These are phyloP conservation scores for Pygoscelis adeliae DNA, from an alignment of 2,113 vertebrate genomes.

Conservation along the genomic window DNA sequence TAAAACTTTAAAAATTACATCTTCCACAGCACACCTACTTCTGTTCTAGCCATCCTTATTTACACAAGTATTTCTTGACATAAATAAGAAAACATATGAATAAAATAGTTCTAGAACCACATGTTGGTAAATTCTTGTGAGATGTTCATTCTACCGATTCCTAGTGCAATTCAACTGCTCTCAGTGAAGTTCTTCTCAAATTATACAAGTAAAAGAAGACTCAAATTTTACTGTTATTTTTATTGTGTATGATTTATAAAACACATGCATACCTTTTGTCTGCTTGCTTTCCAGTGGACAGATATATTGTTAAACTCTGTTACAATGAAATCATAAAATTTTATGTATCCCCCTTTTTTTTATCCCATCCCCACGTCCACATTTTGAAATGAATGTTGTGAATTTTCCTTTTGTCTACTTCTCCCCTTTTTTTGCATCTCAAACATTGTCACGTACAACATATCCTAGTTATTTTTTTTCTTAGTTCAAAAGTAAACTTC, in stretches of 20 bases:
- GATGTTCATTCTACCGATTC: neutral
- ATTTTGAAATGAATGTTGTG: neutral
- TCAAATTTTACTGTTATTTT: neutral
- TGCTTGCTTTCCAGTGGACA: neutral
- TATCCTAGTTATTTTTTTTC: neutral
- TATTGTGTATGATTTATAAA: neutral
- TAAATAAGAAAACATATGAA: neutral
- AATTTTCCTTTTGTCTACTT: neutral
- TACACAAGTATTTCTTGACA: neutral
- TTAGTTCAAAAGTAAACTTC: neutral
- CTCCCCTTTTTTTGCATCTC: neutral
- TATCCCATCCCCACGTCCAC: accelerated
- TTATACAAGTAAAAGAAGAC: neutral
- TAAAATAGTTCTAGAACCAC: neutral
- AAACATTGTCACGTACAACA: neutral
- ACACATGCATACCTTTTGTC: neutral
- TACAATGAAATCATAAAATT: neutral
- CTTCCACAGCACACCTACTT: neutral
- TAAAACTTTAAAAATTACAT: neutral
- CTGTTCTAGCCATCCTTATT: neutral
- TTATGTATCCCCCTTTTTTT: neutral
- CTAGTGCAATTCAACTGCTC: neutral
- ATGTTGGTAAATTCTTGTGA: neutral
- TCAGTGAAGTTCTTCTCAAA: neutral
- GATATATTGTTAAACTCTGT: neutral